A percentile compares a stretch with the other conserved stretches of the same genome.
phyloP scores from a whole-genome alignment of 1,140 invertebrate species.

The Drosophila sturtevanti region DNA sequence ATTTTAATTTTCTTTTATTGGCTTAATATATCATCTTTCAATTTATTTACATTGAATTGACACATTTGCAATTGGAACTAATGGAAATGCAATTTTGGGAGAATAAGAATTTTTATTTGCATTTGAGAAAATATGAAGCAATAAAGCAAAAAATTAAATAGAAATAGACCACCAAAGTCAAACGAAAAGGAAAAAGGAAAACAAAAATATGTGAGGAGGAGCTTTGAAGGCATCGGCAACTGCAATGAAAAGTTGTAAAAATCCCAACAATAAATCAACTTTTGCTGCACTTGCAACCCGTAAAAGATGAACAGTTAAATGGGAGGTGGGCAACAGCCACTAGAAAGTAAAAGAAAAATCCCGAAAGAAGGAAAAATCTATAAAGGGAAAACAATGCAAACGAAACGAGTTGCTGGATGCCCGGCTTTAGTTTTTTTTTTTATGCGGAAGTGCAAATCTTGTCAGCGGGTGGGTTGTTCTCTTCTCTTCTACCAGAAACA shows the following conservation, averaged over 20 bases:
- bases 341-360: conserved; percentile 6
- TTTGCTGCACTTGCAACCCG: conserved; percentile 36
- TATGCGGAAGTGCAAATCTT: conserved; percentile 56
- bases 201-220: conserved; percentile 1
- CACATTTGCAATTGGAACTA: background rate
- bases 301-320: conserved; percentile 31
- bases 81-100: background rate
- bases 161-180: conserved; percentile 32
- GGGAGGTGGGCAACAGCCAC: conserved; percentile 5
- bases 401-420: conserved; percentile 37
- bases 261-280: conserved; percentile 60
- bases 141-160: background rate
- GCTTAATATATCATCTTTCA: background rate
- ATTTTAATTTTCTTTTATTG: background rate
- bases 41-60: conserved; percentile 6
- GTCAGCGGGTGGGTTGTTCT: conserved; percentile 30
- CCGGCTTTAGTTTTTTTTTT: conserved; percentile 32
- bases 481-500: conserved; percentile 4
- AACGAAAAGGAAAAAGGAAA: conserved; percentile 48
- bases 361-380: conserved; percentile 4
- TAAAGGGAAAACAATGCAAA: conserved; percentile 48
- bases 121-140: background rate
- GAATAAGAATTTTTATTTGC: background rate
- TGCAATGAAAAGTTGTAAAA: conserved; percentile 56
- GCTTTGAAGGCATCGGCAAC: conserved; percentile 14